Percentiles rank a stretch among this genome's conserved stretches.
These are phyloP conservation scores for Acanthacorydalis orientalis DNA, from an alignment of 2,888 invertebrate species.

Conservation along the genomic window DNA sequence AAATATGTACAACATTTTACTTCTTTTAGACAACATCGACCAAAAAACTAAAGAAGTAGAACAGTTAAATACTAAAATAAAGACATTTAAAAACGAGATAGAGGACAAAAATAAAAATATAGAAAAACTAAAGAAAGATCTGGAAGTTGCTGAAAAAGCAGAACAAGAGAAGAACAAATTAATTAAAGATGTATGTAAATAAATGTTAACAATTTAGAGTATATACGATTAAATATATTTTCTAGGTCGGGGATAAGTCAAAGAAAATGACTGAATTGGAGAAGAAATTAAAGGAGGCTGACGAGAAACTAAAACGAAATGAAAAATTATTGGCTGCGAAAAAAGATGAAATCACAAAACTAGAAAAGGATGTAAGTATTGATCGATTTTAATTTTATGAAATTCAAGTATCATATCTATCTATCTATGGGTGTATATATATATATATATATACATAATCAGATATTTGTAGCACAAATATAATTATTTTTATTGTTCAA, in stretches of 20 bases:
- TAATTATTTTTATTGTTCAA: too few species aligned
- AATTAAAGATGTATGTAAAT: constrained; percentile 34
- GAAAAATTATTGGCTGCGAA: constrained; percentile 36
- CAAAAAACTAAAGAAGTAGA: constrained; percentile 36
- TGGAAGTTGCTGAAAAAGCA: constrained; percentile 29
- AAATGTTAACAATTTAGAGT: too few species aligned
- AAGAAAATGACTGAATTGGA: constrained; percentile 46
- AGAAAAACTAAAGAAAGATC: constrained; percentile 40
- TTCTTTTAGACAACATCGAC: constrained; percentile 32
- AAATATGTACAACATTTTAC: too few species aligned
- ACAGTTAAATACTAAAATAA: constrained; percentile 41
- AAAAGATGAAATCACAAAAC: constrained; percentile 37
- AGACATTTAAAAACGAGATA: constrained; percentile 44
- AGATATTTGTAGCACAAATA: too few species aligned
- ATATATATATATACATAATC: too few species aligned
- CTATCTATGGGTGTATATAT: too few species aligned
- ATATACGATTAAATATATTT: constrained; percentile 4
- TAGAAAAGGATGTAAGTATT: constrained; percentile 39
- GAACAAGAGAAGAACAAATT: constrained; percentile 40
- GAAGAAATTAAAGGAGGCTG: constrained; percentile 46
- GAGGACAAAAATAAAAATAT: constrained; percentile 44
- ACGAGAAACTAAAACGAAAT: constrained; percentile 43
- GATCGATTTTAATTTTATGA: background rate
- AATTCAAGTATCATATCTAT: too few species aligned
- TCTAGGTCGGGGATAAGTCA: constrained; percentile 41